Evolutionary conservation across 2,888 invertebrate species (phyloP).

Genomic region (Caradrina clavipalpis): DNA sequence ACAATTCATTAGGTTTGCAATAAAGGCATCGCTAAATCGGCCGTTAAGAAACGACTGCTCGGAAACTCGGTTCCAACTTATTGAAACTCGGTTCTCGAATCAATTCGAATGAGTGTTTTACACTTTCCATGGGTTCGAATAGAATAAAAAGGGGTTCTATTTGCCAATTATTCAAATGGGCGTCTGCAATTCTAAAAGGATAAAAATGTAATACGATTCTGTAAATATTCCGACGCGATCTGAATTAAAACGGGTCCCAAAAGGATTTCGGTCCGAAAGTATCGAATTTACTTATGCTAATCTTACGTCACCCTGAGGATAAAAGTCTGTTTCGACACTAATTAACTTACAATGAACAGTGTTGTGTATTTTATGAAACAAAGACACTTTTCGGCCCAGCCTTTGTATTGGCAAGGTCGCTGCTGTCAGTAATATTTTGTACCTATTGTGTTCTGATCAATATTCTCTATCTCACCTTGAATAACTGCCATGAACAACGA

Average conservation of each 20-base stretch:
- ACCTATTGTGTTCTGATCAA: slow-evolving; percentile 38
- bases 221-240: slow-evolving; percentile 77
- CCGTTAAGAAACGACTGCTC: slow-evolving; percentile 71
- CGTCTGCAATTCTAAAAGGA: slow-evolving; percentile 75
- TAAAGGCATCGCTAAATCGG: slow-evolving; percentile 79
- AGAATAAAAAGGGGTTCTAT: slow-evolving; percentile 73
- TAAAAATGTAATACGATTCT: slow-evolving; percentile 77
- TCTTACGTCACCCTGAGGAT: slow-evolving; percentile 83
- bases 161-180: slow-evolving; percentile 80
- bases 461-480: neutral
- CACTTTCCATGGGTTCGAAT: slow-evolving; percentile 66
- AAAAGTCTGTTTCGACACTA: slow-evolving; percentile 77
- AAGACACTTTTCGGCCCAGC: slow-evolving; percentile 47
- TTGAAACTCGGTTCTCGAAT: slow-evolving; percentile 67
- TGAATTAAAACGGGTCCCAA: slow-evolving; percentile 78
- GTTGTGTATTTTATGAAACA: slow-evolving; percentile 68
- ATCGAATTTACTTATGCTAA: slow-evolving; percentile 88
- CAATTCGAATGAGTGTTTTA: slow-evolving; percentile 74
- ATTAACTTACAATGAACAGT: slow-evolving; percentile 77
- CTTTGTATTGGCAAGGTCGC: slow-evolving; percentile 39
- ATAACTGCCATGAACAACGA: neutral
- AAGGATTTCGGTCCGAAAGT: slow-evolving; percentile 75
- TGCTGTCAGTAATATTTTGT: slow-evolving; percentile 29
- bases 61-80: slow-evolving; percentile 67
- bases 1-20: slow-evolving; percentile 83